Evolutionary conservation across 23 tunicate species (phyloP), one percentile per base, ranked within the genome.

Genomic region (Botrylloides violaceus): DNA sequence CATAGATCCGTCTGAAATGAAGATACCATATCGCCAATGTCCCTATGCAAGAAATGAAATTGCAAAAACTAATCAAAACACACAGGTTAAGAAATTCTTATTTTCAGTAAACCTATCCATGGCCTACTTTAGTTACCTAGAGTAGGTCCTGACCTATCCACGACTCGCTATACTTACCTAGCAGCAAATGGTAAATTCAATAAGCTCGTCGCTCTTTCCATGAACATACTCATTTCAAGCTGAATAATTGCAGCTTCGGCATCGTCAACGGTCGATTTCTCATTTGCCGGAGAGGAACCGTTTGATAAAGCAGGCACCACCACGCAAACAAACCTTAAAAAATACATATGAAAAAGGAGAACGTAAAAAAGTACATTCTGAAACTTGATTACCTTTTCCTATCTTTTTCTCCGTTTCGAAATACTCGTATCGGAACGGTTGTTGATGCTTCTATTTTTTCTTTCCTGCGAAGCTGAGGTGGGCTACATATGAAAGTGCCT

Each of bases 151-250:
- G n/a, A n/a, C n/a, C n/a, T n/a, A n/a, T n/a, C n/a, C n/a, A n/a
- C n/a, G n/a, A n/a, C n/a, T n/a, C n/a, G n/a, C n/a, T n/a, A 20
- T 48, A 47, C 28, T 61, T 60, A 87, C 95, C 95, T 87, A 24
- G 95, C 95, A 66, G 95, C 82, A 59, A 83, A 80, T 20, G 75
- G 55, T 18, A 87, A 70, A 50, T 35, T 49, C 63, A 87, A 77
- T 18, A 87, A 49, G 23, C 78, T 58, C 20, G 95, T 87, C 2
- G 78, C 77, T 34, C 65, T 34, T 47, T 87, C 95, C 49, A 87
- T 38, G 38, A 87, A 76, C 78, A 87, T 34, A n/a, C 39, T 66
- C 78, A 80, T 36, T 81, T 81, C 86, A 48, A 87, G 70, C 27
- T 76, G 50, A 26, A 65, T 66, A 6, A 80, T 38, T 30, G 31